Conservation (phyloP, 2,113 vertebrate species). For the Ginglymostoma cirratum region DNA sequence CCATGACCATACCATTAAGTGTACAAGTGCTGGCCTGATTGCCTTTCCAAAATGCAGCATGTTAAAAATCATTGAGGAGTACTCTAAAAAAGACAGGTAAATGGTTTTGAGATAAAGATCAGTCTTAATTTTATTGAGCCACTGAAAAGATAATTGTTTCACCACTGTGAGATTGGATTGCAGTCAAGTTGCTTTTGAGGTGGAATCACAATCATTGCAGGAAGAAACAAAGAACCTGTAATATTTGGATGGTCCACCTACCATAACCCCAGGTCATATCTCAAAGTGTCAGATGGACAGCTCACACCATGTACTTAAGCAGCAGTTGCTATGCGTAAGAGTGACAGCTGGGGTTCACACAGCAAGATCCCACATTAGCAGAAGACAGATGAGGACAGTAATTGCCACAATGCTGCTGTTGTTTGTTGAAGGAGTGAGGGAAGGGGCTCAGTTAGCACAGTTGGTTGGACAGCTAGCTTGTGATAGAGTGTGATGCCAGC, state of each 20-base stretch:
- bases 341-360: background rate
- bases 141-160: background rate
- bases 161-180: background rate
- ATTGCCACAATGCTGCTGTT: background rate
- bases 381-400: background rate
- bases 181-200: background rate
- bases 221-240: background rate
- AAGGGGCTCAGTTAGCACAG: no score
- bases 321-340: background rate
- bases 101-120: background rate
- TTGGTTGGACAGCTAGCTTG: no score
- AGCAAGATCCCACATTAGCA: background rate
- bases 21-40: no score
- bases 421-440: background rate
- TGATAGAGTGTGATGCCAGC: no score
- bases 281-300: background rate
- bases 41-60: no score
- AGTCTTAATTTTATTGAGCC: background rate
- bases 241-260: background rate
- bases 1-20: no score
- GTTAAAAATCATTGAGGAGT: background rate
- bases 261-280: background rate
- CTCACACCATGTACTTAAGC: background rate
- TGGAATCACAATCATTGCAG: background rate
- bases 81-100: background rate